A percentile compares a stretch with the other conserved stretches of the same genome.
phyloP scores from a whole-genome alignment of 2,113 vertebrate genomes.

The Polyodon spathula region DNA sequence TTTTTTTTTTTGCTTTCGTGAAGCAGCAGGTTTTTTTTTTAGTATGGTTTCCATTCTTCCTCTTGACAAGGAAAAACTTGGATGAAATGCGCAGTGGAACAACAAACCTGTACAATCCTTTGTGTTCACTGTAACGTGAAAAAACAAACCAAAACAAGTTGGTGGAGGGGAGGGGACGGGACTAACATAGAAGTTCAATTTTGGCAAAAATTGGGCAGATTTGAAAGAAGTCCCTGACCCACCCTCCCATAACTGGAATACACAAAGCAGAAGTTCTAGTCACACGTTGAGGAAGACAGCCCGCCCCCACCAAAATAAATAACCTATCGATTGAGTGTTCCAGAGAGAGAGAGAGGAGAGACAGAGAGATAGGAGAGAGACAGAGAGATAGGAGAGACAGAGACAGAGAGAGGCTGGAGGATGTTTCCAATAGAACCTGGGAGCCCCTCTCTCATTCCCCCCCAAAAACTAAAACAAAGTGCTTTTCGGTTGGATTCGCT shows the following conservation, averaged over 20 bases:
- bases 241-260: conserved; percentile 24
- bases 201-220: conserved; percentile 63
- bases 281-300: no score
- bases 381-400: no score
- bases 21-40: no score
- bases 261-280: no score
- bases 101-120: conserved; percentile 17
- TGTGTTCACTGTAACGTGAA: conserved; percentile 24
- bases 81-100: conserved; percentile 26
- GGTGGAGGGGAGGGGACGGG: no score
- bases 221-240: conserved; percentile 32
- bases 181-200: conserved; percentile 32
- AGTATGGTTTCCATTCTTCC: conserved; percentile 16
- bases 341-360: no score
- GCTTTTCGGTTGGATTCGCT: conserved; percentile 68
- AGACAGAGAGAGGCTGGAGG: no score
- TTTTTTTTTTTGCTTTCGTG: conserved; percentile 12
- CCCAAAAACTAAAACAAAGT: conserved; percentile 60
- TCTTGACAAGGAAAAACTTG: conserved; percentile 16
- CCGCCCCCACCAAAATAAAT: no score
- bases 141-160: no score
- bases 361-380: conserved; percentile 6
- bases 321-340: no score
- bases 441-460: no score
- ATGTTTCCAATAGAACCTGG: no score